phyloP scores from a whole-genome alignment of 2,888 invertebrate genomes.

The Hyposoter dolosus region DNA sequence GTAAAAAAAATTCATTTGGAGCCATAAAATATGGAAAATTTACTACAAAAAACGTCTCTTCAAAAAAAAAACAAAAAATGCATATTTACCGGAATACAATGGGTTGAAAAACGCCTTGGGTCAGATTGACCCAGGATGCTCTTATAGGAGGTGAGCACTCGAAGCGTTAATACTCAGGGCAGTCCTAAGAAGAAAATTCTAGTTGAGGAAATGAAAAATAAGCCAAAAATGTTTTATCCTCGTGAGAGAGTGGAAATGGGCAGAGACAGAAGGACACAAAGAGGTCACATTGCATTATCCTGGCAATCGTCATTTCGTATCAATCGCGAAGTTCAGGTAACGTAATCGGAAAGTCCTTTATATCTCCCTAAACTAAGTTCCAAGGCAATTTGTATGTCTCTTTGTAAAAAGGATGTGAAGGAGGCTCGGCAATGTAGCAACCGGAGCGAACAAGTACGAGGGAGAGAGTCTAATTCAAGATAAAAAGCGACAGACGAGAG shows the following conservation, averaged over 20 bases:
- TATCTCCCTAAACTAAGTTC: constrained; percentile 83
- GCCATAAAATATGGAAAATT: too few relatives aligned
- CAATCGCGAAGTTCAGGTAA: constrained; percentile 81
- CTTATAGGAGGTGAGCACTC: too few relatives aligned
- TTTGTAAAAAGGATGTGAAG: constrained; percentile 78
- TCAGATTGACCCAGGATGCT: too few relatives aligned
- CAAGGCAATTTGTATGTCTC: constrained; percentile 84
- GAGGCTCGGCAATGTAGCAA: constrained; percentile 40
- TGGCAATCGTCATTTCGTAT: constrained; percentile 81
- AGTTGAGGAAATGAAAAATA: too few relatives aligned
- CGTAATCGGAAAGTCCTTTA: constrained; percentile 84
- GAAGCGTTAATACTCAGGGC: too few relatives aligned
- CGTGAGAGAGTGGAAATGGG: background rate
- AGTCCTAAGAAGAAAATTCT: too few relatives aligned
- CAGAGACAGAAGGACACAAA: background rate
- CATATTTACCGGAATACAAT: too few relatives aligned
- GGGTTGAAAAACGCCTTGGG: too few relatives aligned
- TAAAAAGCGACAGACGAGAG: constrained; percentile 23
- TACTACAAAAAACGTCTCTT: too few relatives aligned
- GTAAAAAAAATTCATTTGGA: too few relatives aligned
- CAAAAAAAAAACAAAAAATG: too few relatives aligned
- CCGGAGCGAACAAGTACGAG: constrained; percentile 41
- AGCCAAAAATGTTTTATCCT: background rate
- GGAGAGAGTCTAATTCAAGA: constrained; percentile 60
- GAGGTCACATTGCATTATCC: constrained; percentile 70